Percentiles rank a stretch among this genome's conserved stretches.
These are phyloP conservation scores for Cydia fagiglandana DNA, from an alignment of 1,140 invertebrate species.

Conservation along the genomic window DNA sequence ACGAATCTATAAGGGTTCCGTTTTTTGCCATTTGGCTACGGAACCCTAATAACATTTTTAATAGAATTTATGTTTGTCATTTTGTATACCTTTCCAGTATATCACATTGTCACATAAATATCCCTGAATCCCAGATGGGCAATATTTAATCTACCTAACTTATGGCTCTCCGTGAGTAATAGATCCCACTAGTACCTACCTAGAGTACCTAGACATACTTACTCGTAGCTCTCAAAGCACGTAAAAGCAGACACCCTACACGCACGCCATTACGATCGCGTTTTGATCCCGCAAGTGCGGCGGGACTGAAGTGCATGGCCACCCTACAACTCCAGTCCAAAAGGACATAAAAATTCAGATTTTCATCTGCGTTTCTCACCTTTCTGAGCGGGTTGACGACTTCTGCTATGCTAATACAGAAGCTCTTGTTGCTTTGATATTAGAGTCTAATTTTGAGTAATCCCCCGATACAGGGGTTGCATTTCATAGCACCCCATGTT, in stretches of 20 bases:
- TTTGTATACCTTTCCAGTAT: too few species aligned
- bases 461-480: not conserved
- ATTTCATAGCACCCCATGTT: slow-evolving; percentile 2
- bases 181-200: not conserved
- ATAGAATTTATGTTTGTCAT: too few species aligned
- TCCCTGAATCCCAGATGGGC: too few species aligned
- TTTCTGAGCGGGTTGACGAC: not conserved
- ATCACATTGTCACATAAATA: too few species aligned
- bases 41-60: too few species aligned
- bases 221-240: slow-evolving; percentile 1
- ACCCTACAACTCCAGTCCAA: not conserved
- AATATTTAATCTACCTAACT: too few species aligned
- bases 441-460: slow-evolving; percentile 10
- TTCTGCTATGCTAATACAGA: not conserved
- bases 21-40: too few species aligned
- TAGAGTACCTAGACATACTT: not conserved
- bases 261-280: slow-evolving; percentile 18
- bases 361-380: not conserved
- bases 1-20: too few species aligned
- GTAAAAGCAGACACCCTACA: slow-evolving; percentile 26
- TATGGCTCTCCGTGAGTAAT: not conserved
- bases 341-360: not conserved
- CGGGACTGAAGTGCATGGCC: slow-evolving; percentile 7
- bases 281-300: slow-evolving; percentile 26
- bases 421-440: not conserved